Percentiles rank a stretch among this genome's conserved stretches.
phyloP scores from a whole-genome alignment of 2,113 vertebrate genomes.

The Galbula dea region DNA sequence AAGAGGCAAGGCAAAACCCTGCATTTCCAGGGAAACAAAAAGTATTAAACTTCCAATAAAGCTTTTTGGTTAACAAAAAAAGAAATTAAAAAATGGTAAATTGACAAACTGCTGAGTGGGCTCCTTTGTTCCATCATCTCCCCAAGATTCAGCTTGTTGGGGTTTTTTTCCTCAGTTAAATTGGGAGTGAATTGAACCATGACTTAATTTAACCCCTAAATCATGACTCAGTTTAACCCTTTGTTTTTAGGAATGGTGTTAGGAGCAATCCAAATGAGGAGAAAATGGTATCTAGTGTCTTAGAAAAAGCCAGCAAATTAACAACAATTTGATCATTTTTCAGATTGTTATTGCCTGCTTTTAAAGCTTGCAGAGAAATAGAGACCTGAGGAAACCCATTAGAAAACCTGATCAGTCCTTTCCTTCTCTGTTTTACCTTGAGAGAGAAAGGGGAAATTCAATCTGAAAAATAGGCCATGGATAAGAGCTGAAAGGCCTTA shows the following conservation, averaged over 20 bases:
- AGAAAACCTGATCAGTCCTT: not conserved
- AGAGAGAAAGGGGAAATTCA: not conserved
- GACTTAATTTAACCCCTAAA: constrained; percentile 16
- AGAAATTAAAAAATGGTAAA: not conserved
- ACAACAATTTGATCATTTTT: not conserved
- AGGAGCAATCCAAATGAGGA: not conserved
- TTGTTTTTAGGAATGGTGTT: not conserved
- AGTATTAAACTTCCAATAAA: not conserved
- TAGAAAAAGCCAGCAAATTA: not conserved
- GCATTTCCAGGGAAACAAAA: constrained; percentile 27
- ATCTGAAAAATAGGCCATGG: not conserved
- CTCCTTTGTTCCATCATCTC: not conserved
- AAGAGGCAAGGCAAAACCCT: not conserved
- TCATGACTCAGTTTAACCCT: not conserved
- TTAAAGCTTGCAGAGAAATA: not conserved
- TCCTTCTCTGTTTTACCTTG: not conserved
- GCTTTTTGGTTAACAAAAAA: too few relatives aligned
- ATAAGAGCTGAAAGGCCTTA: not conserved
- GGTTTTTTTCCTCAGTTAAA: not conserved
- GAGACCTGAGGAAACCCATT: not conserved
- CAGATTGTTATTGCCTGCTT: not conserved
- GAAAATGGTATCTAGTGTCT: not conserved
- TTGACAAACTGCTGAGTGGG: not conserved
- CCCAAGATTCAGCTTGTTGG: not conserved
- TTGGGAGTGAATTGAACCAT: not conserved